Base-by-base conservation (phyloP, 2,113 vertebrate genomes). In the Sinocyclocheilus grahami region DNA sequence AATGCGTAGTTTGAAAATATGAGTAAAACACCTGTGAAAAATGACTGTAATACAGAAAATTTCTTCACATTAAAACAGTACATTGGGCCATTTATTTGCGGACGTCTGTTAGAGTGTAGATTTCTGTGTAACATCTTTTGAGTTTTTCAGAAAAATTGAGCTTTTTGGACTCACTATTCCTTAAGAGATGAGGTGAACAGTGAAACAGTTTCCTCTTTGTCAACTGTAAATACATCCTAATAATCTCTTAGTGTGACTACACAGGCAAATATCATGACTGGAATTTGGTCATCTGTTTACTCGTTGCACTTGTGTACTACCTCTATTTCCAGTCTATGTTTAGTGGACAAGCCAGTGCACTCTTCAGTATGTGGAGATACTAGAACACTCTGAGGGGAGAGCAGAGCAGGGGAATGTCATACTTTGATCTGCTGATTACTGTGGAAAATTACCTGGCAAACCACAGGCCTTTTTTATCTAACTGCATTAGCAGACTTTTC, bases 401-500 rank as follows among this genome's bases (percentile, higher is more conserved):
- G 27, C 71, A 33, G 65, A 33, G n/a, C 7, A 69, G 27, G 27
- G 30, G 58, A 83, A 86, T 39, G 22, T 88, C 84, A 86, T n/a
- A 88, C 90, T 93, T 93, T 94, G 90, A 93, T 94, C 92, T 91
- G 78, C 83, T 93, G 91, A 92, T 93, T 92, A 88, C 85, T 84
- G 84, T 88, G 83, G 89, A 90, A 93, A 92, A 91, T 88, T 91
- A 90, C 87, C 86, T 91, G 89, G 90, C 87, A 90, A 78, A 37
- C 5, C 83, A 84, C 74, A 48, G 30, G 72, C 75, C 42, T 0
- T 84, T 89, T 87, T 33, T 33, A 51, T 74, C 84, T 67, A 74
- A 53, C 51, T 53, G 16, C 91, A 91, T 92, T 91, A 92, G 89
- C 87, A 90, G 88, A 39, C 86, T 89, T 92, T 93, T 92, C 89